Conservation (phyloP, 1,140 invertebrate genomes). For the Harpegnathos saltator region DNA sequence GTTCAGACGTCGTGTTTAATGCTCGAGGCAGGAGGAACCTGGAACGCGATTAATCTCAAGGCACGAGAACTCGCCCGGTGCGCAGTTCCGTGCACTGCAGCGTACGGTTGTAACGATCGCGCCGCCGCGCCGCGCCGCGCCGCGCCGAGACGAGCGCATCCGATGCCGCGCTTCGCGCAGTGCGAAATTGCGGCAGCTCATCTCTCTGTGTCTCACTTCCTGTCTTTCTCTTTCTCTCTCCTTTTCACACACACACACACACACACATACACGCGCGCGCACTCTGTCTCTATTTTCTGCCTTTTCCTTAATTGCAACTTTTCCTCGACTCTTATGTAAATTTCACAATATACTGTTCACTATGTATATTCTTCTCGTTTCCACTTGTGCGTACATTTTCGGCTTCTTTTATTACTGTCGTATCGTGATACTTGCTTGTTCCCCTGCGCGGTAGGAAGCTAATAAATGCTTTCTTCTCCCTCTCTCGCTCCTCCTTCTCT, state of each 20-base stretch:
- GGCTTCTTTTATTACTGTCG: no score
- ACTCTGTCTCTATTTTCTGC: no score
- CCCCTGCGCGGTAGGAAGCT: no score
- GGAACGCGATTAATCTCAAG: slow-evolving; percentile 68
- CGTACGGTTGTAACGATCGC: slow-evolving; percentile 70
- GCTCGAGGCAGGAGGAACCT: slow-evolving; percentile 47
- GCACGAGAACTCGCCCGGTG: slow-evolving; percentile 55
- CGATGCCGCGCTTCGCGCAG: slow-evolving; percentile 28
- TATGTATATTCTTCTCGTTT: no score
- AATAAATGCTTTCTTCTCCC: not conserved
- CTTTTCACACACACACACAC: no score
- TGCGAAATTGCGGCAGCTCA: slow-evolving; percentile 41
- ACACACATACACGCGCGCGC: no score
- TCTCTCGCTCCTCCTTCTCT: not conserved
- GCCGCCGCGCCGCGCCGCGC: no score
- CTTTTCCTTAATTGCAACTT: no score
- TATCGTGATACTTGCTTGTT: no score
- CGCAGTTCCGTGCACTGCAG: slow-evolving; percentile 58
- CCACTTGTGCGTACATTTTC: no score
- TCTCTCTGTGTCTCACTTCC: slow-evolving; percentile 6
- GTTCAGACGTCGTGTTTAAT: slow-evolving; percentile 72
- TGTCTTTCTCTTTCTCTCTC: slow-evolving; percentile 12
- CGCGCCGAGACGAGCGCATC: slow-evolving; percentile 65
- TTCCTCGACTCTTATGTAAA: no score
- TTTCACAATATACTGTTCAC: no score